Conservation (phyloP, 2,113 vertebrate genomes). For the Pluvianellus socialis region DNA sequence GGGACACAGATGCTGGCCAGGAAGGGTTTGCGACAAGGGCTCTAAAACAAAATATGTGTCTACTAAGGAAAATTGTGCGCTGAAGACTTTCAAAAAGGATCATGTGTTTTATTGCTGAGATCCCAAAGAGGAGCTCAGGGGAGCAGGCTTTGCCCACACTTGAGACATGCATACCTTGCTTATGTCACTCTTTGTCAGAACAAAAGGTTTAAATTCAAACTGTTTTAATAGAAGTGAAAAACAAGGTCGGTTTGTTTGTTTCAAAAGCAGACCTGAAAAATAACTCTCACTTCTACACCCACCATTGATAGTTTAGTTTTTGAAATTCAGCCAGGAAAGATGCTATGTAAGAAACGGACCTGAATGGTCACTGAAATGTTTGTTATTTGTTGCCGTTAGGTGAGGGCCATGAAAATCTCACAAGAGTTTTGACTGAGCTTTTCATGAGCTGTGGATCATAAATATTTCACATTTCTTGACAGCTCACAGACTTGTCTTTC, state of each 20-base stretch:
- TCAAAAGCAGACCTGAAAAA: background rate
- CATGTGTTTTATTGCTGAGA: background rate
- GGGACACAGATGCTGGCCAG: background rate
- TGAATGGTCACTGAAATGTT: background rate
- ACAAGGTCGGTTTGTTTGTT: background rate
- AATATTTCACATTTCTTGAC: background rate
- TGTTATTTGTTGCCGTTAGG: background rate
- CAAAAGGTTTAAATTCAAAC: background rate
- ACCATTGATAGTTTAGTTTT: background rate
- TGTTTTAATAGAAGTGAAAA: background rate
- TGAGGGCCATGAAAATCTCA: background rate
- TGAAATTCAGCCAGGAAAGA: background rate
- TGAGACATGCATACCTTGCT: background rate
- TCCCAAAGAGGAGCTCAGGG: background rate
- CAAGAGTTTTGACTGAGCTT: background rate
- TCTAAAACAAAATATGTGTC: background rate
- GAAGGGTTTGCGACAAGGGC: background rate
- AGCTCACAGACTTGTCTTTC: background rate
- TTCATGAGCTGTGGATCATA: background rate
- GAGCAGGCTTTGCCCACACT: background rate
- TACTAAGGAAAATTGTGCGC: background rate
- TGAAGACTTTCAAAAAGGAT: background rate
- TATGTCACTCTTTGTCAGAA: background rate
- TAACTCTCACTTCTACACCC: background rate
- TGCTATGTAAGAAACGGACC: background rate